Evolutionary conservation across 1,140 invertebrate genomes (phyloP).

Genomic region (Eumaeus atala): DNA sequence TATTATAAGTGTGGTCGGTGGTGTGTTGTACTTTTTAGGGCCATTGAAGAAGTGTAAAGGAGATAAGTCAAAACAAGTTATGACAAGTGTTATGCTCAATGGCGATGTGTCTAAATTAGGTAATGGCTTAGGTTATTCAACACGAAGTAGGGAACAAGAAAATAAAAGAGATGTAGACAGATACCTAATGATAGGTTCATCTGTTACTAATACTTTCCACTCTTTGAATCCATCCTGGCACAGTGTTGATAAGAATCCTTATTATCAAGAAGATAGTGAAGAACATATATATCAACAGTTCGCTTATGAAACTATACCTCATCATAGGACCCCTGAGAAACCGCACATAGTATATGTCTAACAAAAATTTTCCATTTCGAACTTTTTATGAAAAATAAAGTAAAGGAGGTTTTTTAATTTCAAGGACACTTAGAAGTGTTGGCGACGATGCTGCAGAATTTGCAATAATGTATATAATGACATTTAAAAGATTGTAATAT

Average conservation of each 20-base stretch:
- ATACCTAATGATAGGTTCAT: constrained; percentile 74
- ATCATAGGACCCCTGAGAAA: constrained; percentile 71
- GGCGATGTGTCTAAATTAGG: constrained; percentile 68
- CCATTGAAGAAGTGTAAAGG: constrained; percentile 72
- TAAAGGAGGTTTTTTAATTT: constrained; percentile 45
- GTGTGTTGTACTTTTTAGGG: constrained; percentile 75
- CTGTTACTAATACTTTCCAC: constrained; percentile 75
- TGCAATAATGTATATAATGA: constrained; percentile 72
- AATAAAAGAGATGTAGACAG: constrained; percentile 73
- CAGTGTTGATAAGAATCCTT: constrained; percentile 71
- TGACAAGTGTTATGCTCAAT: constrained; percentile 69
- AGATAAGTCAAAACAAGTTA: constrained; percentile 71
- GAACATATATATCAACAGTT: constrained; percentile 76
- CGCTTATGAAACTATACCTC: constrained; percentile 74
- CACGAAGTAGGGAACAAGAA: constrained; percentile 64
- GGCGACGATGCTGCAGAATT: constrained; percentile 40
- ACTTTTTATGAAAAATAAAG: constrained; percentile 45
- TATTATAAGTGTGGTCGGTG: constrained; percentile 72
- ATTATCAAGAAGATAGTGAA: constrained; percentile 68
- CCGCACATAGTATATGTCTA: constrained; percentile 80
- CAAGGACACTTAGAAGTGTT: constrained; percentile 44
- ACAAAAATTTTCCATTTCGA: constrained; percentile 57
- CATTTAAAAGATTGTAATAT: constrained; percentile 64
- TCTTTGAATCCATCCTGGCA: constrained; percentile 75
- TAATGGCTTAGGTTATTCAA: constrained; percentile 68